Evolutionary conservation across 2,797 vertebrate genomes (phyloP), one percentile per base, ranked within the genome.

Genomic region (Tolypeutes matacus): DNA sequence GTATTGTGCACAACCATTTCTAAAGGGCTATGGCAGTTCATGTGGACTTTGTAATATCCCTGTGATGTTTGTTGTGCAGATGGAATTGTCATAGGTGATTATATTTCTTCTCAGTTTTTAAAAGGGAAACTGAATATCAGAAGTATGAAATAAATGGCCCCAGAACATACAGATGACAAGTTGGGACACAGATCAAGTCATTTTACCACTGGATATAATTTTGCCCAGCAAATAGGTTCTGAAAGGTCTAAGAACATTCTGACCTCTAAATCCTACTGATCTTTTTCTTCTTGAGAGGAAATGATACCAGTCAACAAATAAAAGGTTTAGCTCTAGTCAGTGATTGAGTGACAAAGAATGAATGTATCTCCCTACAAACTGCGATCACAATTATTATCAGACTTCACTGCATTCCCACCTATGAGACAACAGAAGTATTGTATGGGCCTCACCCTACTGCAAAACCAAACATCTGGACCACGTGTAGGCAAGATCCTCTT

Each of bases 231-330:
- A 87, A 89, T 53, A 56, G 51, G 14, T 77, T 95, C 76, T 17
- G 53, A 72, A 87, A 65, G 53, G 12, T 49, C 77, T 39, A 88
- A 67, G 56, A 87, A 60, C 5, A n/a, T 88, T 95, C 62, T 65
- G 42, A 92, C 69, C 67, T 86, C 67, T 62, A 91, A 72, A 83
- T 86, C 51, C 67, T 72, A 72, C 18, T n/a, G 29, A 29, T 27
- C 29, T 64, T 90, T 86, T n/a, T 84, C 56, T 81, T 96, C 90
- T 75, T 29, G 46, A 82, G 56, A 89, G 53, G 42, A 83, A 94
- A 75, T 31, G 64, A 65, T 9, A 72, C 6, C 39, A 56, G 23
- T 75, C 14, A 65, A 70, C 64, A 94, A 60, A 90, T 3, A 84
- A 49, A 69, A 92, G n/a, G 8, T 80, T 88, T 87, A 36, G 88